Base-by-base conservation (phyloP, 2,888 invertebrate species). In the Urechis unicinctus region DNA sequence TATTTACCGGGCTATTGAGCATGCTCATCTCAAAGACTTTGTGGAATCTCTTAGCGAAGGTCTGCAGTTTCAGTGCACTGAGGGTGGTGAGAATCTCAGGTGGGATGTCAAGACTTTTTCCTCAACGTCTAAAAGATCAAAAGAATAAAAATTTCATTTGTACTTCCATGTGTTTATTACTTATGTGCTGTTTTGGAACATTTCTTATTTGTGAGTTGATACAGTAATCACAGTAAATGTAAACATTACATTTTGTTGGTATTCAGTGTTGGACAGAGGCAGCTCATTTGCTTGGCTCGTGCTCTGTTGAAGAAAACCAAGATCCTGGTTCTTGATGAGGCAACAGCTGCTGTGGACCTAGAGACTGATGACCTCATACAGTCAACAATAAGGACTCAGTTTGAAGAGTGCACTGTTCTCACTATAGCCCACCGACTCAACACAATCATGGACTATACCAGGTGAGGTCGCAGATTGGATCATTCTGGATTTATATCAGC, bases 41-140 rank as follows among this genome's bases (percentile, higher is more conserved):
- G 71, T 77, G 21, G 53, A 60, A 1, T 57, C 62, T 6, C 62
- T 74, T 36, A 56, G 69, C 1, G 62, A 69, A 6, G 68, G 67
- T 3, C 63, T 78, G 31, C 62, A 63, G 36, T 66, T 67, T 59
- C 67, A 72, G 51, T 73, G 75, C 57, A 62, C 71, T 25, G 77
- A 78, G 61, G 75, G 75, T 22, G 78, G 78, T n/a, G 72, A 74
- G 50, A 77, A 76, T 62, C 70, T 77, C 56, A 77, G 76, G 75
- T 74, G 53, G n/a, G 47, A 17, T 5, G 17, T 22, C 9, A 5
- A 9, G 31, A 29, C 30, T 48, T n/a, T 17, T 24, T 6, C 45
- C 6, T 44, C 45, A n/a, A n/a, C n/a, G n/a, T n/a, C n/a, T n/a
- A n/a, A n/a, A n/a, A n/a, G n/a, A 17, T 36, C 9, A 36, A 36